Conservation (phyloP, 2,797 vertebrate species). For the Lates japonicus region DNA sequence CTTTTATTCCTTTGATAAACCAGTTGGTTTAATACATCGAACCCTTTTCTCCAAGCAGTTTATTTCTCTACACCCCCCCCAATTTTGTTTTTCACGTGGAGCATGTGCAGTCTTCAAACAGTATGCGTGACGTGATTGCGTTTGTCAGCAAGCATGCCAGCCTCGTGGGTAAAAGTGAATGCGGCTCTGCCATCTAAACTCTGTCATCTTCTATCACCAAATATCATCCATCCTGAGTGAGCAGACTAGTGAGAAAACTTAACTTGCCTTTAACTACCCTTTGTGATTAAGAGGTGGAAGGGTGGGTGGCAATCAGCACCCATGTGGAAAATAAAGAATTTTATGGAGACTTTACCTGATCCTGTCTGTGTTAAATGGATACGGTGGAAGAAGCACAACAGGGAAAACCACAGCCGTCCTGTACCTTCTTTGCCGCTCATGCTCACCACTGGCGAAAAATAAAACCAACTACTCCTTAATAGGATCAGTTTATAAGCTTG, state of each 20-base stretch:
- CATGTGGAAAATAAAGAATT: constrained; percentile 67
- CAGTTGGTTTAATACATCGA: too few species aligned
- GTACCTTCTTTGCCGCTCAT: constrained; percentile 41
- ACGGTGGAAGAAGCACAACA: constrained; percentile 39
- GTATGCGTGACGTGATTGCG: constrained; percentile 6
- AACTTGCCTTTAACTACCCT: constrained; percentile 64
- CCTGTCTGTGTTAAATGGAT: constrained; percentile 71
- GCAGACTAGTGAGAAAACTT: too few species aligned
- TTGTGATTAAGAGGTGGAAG: constrained; percentile 61
- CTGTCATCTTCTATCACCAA: constrained; percentile 63
- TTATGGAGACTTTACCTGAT: constrained; percentile 70
- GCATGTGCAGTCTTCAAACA: neutral
- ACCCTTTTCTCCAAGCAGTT: neutral
- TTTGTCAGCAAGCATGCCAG: constrained; percentile 44
- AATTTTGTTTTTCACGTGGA: neutral
- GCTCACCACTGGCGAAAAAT: constrained; percentile 60
- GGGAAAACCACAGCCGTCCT: constrained; percentile 28
- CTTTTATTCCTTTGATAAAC: neutral
- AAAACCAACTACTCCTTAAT: constrained; percentile 62
- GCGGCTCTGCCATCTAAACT: constrained; percentile 19
- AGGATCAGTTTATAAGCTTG: constrained; percentile 61
- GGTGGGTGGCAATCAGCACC: constrained; percentile 39
- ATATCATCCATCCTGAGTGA: constrained; percentile 50
- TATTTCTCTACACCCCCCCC: neutral
- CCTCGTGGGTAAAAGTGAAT: constrained; percentile 43